These are phyloP conservation scores for Ochotona princeps DNA, from an alignment of 2,113 vertebrate species.

Conservation along the genomic window DNA sequence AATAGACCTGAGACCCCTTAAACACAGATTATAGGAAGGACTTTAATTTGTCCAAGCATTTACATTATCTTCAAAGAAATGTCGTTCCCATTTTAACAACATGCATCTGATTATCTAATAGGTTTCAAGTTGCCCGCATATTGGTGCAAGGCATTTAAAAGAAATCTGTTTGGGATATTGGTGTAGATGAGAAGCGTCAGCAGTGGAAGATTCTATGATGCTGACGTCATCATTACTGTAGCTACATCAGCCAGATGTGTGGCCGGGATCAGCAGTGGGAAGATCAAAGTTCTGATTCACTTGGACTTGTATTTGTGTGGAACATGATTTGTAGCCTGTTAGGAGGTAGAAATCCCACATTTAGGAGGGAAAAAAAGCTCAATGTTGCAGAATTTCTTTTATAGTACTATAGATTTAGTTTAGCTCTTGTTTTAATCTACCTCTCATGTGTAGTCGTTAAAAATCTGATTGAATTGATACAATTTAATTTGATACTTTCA, in stretches of 20 bases:
- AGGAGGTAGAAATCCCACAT: neutral
- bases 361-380: neutral
- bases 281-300: neutral
- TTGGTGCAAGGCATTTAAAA: constrained; percentile 30
- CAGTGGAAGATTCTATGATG: neutral
- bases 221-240: no score
- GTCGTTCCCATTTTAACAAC: neutral
- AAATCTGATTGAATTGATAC: neutral
- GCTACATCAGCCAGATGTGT: neutral
- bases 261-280: neutral
- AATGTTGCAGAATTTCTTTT: constrained; percentile 15
- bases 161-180: constrained; percentile 26
- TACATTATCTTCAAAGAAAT: constrained; percentile 32
- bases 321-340: neutral
- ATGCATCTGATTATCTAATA: constrained; percentile 43
- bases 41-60: constrained; percentile 16
- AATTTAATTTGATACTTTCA: neutral
- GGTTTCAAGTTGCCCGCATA: neutral
- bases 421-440: neutral
- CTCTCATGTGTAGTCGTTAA: neutral
- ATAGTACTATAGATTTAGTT: neutral
- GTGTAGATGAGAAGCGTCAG: neutral
- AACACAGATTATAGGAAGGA: neutral
- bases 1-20: neutral
- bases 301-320: neutral